Percentiles rank a stretch among this genome's conserved stretches.
These are phyloP conservation scores for Tokudaia muenninki DNA, from an alignment of 2,797 vertebrate species.

Conservation along the genomic window DNA sequence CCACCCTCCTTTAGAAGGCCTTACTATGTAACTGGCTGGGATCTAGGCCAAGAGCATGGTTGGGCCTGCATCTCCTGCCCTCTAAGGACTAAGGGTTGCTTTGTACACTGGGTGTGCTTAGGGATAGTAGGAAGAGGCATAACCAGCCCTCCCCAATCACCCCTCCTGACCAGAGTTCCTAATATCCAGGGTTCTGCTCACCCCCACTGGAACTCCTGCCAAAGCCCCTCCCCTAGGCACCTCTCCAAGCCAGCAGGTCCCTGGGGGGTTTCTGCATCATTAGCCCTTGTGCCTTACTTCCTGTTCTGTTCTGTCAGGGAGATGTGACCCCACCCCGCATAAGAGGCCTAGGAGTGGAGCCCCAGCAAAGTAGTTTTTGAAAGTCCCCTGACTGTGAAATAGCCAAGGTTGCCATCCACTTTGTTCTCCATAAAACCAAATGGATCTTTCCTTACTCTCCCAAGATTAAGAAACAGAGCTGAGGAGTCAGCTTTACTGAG, in stretches of 20 bases:
- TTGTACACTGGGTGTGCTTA: neutral
- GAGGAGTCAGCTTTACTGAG: neutral
- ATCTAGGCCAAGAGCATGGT: neutral
- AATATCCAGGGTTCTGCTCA: neutral
- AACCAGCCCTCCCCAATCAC: neutral
- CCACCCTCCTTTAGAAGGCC: neutral
- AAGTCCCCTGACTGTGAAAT: neutral
- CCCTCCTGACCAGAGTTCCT: neutral
- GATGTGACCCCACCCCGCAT: neutral
- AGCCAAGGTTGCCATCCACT: neutral
- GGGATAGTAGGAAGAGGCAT: neutral
- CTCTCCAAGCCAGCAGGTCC: neutral
- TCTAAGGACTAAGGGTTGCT: neutral
- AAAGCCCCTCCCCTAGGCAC: neutral
- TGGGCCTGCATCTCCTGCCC: neutral
- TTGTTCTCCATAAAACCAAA: neutral
- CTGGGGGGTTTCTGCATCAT: neutral
- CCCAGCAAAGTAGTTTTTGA: neutral
- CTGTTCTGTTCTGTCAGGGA: neutral
- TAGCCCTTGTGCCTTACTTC: neutral
- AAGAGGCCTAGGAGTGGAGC: neutral
- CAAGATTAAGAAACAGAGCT: neutral
- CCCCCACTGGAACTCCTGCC: neutral
- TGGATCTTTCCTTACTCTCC: neutral
- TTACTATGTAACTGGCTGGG: neutral